Evolutionary conservation across 2,888 invertebrate species (phyloP).

Genomic region (Scaeva pyrastri): DNA sequence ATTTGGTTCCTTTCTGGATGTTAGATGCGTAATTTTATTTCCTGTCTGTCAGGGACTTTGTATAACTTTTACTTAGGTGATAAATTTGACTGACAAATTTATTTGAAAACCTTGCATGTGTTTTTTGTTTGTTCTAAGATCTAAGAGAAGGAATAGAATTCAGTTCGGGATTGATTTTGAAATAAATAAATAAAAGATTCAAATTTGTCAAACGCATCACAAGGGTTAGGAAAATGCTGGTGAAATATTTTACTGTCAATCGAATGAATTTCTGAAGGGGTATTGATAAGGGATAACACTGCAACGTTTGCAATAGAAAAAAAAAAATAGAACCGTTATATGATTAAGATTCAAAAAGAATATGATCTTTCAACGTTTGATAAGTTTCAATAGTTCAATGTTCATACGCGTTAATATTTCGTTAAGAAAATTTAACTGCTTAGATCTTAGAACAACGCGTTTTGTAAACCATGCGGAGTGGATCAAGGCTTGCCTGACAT

Average conservation of each 20-base stretch:
- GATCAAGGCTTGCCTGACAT: too few relatives aligned
- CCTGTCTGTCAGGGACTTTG: conserved; percentile 71
- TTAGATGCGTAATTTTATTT: conserved; percentile 62
- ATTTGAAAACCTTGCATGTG: conserved; percentile 43
- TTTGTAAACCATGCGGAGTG: too few relatives aligned
- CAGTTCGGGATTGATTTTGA: not conserved
- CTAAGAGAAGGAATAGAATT: not conserved
- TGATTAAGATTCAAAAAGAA: too few relatives aligned
- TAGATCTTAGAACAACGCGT: too few relatives aligned
- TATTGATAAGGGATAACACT: not conserved
- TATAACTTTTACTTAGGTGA: conserved; percentile 54
- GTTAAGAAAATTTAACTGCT: too few relatives aligned
- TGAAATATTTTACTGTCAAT: not conserved
- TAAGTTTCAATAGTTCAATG: too few relatives aligned
- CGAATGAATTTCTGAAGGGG: not conserved
- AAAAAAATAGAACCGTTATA: too few relatives aligned
- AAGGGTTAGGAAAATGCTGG: not conserved
- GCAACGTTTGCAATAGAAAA: too few relatives aligned
- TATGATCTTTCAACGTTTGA: too few relatives aligned
- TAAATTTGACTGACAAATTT: conserved; percentile 72
- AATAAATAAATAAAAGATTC: conserved; percentile 8
- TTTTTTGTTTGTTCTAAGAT: not conserved
- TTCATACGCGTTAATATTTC: too few relatives aligned
- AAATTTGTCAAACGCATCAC: conserved; percentile 32
- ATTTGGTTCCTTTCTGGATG: not conserved